Percentiles rank a stretch among this genome's conserved stretches.
Evolutionary conservation across 1,140 invertebrate species (phyloP).

Genomic region (Whitmania pigra): DNA sequence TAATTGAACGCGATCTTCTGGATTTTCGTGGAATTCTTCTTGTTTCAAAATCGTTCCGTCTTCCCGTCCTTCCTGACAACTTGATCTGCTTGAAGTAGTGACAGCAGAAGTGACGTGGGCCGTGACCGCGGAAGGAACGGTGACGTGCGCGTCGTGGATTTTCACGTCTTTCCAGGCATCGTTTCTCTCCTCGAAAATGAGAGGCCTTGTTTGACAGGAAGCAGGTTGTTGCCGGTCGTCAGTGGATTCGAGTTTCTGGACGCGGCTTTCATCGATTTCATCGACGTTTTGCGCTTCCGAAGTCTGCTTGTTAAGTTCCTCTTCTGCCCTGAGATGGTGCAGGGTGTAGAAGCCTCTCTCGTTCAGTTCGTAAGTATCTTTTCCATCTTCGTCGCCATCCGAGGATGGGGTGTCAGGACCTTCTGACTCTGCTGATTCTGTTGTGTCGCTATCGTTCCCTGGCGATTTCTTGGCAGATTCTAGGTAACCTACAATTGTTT

Average conservation of each 20-base stretch:
- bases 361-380: neutral
- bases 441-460: neutral
- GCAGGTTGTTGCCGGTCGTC: no score
- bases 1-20: neutral
- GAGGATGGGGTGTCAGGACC: neutral
- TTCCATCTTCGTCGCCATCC: neutral
- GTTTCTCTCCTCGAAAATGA: no score
- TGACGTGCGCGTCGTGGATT: neutral
- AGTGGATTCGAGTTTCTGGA: no score
- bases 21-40: neutral
- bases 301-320: neutral
- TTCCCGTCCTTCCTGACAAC: neutral
- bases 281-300: neutral
- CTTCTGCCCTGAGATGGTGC: neutral
- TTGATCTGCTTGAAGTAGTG: neutral
- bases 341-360: neutral
- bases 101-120: neutral
- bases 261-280: no score
- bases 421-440: neutral
- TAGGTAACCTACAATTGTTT: neutral
- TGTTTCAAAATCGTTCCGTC: neutral
- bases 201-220: no score
- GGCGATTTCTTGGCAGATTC: neutral
- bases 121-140: no score
- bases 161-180: neutral